Base-by-base conservation (phyloP, 2,113 vertebrate genomes). In the Lamprologus tigripictilis region DNA sequence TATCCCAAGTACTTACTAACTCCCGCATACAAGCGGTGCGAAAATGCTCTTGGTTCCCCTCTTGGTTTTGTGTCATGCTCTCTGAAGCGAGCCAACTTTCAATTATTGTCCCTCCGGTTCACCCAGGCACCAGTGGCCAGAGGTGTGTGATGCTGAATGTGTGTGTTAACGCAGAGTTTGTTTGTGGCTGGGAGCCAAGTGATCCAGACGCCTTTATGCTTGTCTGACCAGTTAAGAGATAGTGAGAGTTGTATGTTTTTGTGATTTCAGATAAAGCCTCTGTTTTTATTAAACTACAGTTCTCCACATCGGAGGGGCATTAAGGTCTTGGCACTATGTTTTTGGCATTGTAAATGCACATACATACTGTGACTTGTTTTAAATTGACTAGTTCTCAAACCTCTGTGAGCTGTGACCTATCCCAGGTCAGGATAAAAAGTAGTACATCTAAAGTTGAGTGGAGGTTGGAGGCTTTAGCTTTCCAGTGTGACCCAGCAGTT, bases 41-140 rank as follows among this genome's bases (percentile, higher is more conserved):
- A 87, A 92, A 94, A 89, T 85, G 89, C 89, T 89, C 89, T 86
- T 81, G 90, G 93, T 95, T 94, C 93, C 95, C 89, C 94, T 94
- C 85, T 91, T 90, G 92, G 89, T 92, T 95, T 93, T 93, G 94
- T 92, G 96, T 96, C 96, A 96, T 90, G 97, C 97, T 97, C 93
- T 94, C 88, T 94, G 94, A 94, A 97, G 97, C 96, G 91, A 95
- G 90, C 94, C 96, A 94, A 94, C 95, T 97, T 97, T 96, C 96
- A 97, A 97, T 97, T 96, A 96, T 95, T 88, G 94, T 86, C 90
- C 93, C 94, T 92, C 90, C 57, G 80, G 91, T 95, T 95, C 92
- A 93, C 92, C 92, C 92, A 94, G 93, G 94, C 94, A 89, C 94
- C 90, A 88, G 88, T 88, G 95, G 91, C 88, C 86, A 81, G 84